Conservation (phyloP, 2,113 vertebrate genomes). For the Mormoops blainvillei region DNA sequence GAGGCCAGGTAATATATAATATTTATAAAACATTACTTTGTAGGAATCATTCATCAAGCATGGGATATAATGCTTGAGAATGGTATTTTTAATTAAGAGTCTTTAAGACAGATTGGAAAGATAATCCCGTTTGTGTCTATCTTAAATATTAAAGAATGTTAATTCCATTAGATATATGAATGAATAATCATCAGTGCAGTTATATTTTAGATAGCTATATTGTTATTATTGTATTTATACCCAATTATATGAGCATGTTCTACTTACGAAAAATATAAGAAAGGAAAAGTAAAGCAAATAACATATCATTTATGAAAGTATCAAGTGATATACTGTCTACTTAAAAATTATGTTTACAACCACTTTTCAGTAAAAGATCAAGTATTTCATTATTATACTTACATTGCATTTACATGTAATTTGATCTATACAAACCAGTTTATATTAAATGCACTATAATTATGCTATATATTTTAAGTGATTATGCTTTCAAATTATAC, state of each 20-base stretch:
- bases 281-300: neutral
- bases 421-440: neutral
- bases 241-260: neutral
- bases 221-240: neutral
- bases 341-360: neutral
- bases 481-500: conserved; percentile 28
- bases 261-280: conserved; percentile 15
- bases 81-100: neutral
- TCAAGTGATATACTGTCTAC: neutral
- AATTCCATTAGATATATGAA: neutral
- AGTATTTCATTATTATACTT: neutral
- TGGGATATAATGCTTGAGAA: neutral
- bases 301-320: neutral
- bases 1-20: neutral
- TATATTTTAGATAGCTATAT: neutral
- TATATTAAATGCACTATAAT: conserved; percentile 18
- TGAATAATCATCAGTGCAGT: neutral
- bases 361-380: neutral
- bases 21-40: neutral
- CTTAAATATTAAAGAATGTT: neutral
- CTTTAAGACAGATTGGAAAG: conserved; percentile 5
- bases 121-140: neutral
- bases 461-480: neutral
- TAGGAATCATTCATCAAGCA: neutral
- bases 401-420: neutral